phyloP scores from a whole-genome alignment of 2,888 invertebrate species.

The Heliconius cydno region DNA sequence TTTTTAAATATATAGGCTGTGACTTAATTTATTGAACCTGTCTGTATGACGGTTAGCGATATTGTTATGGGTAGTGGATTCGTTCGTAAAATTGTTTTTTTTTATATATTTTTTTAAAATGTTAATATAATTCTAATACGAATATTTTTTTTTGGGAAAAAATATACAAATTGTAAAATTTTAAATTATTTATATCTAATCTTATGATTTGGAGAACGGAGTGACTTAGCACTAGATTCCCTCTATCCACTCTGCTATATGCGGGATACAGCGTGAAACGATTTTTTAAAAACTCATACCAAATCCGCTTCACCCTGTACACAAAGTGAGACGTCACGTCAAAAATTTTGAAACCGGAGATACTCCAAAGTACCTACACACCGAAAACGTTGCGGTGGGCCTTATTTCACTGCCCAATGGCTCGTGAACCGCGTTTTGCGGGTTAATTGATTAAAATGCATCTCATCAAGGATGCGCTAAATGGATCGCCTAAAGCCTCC shows the following conservation, averaged over 20 bases:
- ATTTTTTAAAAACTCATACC: not conserved
- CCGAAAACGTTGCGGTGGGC: slow-evolving; percentile 71
- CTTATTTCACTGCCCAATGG: slow-evolving; percentile 80
- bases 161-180: not conserved
- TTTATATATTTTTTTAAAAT: no score
- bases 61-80: no score
- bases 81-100: no score
- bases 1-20: slow-evolving; percentile 42
- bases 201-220: not conserved
- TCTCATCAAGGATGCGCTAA: slow-evolving; percentile 71
- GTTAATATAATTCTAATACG: no score
- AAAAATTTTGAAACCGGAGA: slow-evolving; percentile 71
- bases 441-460: slow-evolving; percentile 83
- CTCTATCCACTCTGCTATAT: no score
- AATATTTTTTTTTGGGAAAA: not conserved
- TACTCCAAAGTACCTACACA: slow-evolving; percentile 38
- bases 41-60: not conserved
- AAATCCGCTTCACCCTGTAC: slow-evolving; percentile 5
- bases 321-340: slow-evolving; percentile 12
- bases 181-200: not conserved
- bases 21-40: not conserved
- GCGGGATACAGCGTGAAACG: not conserved
- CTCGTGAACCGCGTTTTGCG: slow-evolving; percentile 69
- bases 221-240: not conserved
- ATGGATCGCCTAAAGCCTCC: slow-evolving; percentile 52